phyloP scores from a whole-genome alignment of 2,888 invertebrate genomes.

The Chloroclysta siterata region DNA sequence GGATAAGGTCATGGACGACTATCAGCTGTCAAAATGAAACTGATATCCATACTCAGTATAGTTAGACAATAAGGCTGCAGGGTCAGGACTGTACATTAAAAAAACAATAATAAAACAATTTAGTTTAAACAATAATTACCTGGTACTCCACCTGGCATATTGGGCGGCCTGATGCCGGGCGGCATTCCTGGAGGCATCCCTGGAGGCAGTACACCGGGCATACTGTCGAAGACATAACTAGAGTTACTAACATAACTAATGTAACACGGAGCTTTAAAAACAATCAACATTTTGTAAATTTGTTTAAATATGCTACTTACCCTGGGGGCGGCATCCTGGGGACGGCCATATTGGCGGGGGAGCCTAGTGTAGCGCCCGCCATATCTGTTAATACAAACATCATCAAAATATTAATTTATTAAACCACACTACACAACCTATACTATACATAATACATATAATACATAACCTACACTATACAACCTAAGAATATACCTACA shows the following conservation, averaged over 20 bases:
- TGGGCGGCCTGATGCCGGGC: conserved; percentile 67
- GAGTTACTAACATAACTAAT: neutral
- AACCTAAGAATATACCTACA: too few relatives aligned
- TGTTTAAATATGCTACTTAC: conserved; percentile 40
- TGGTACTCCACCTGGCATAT: conserved; percentile 59
- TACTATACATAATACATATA: too few relatives aligned
- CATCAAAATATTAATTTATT: neutral
- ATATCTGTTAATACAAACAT: conserved; percentile 26
- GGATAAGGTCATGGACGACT: too few relatives aligned
- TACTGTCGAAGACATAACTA: neutral
- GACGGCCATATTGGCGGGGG: conserved; percentile 48
- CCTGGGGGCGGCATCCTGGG: conserved; percentile 69
- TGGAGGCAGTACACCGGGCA: conserved; percentile 8
- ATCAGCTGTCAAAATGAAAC: too few relatives aligned
- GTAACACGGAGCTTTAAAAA: neutral
- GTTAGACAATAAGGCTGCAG: too few relatives aligned
- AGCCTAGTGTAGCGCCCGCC: conserved; percentile 32
- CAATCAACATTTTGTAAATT: neutral
- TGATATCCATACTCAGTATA: too few relatives aligned
- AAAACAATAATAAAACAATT: too few relatives aligned
- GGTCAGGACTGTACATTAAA: too few relatives aligned
- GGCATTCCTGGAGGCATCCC: conserved; percentile 64
- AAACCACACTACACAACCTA: too few relatives aligned
- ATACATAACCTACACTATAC: too few relatives aligned
- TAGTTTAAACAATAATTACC: conserved; percentile 44